Conservation (phyloP, 2,113 vertebrate species). For the Pimephales promelas region DNA sequence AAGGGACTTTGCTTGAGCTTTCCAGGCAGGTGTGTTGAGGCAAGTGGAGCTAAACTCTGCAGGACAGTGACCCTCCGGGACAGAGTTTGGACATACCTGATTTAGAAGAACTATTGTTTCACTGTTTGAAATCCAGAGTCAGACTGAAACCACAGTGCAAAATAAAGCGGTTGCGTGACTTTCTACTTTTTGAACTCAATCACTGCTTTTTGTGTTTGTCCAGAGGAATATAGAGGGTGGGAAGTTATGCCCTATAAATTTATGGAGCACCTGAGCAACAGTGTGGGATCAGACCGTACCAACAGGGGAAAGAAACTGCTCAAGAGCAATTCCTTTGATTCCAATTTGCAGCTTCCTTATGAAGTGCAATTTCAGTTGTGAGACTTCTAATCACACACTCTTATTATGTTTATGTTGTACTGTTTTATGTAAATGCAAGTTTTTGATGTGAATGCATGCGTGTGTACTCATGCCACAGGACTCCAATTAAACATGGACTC, state of each 20-base stretch:
- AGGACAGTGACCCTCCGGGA: too few relatives aligned
- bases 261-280: slow-evolving; percentile 3
- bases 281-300: neutral
- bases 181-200: slow-evolving; percentile 13
- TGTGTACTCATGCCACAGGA: neutral
- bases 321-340: slow-evolving; percentile 16
- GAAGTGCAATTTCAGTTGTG: neutral
- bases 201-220: slow-evolving; percentile 8
- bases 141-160: neutral
- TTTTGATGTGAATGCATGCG: neutral
- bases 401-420: slow-evolving; percentile 24
- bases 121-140: neutral
- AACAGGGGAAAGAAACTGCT: neutral
- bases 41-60: too few relatives aligned
- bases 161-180: neutral
- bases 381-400: neutral
- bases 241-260: slow-evolving; percentile 5
- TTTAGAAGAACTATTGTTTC: neutral
- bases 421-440: slow-evolving; percentile 28
- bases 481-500: slow-evolving; percentile 34
- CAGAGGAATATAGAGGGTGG: neutral
- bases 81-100: too few relatives aligned
- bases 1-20: too few relatives aligned
- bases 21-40: too few relatives aligned
- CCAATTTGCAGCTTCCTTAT: slow-evolving; percentile 4